Evolutionary conservation across 2,113 vertebrate genomes (phyloP), one percentile per base, ranked within the genome.

Genomic region (Dolichallabes microphthalmus): DNA sequence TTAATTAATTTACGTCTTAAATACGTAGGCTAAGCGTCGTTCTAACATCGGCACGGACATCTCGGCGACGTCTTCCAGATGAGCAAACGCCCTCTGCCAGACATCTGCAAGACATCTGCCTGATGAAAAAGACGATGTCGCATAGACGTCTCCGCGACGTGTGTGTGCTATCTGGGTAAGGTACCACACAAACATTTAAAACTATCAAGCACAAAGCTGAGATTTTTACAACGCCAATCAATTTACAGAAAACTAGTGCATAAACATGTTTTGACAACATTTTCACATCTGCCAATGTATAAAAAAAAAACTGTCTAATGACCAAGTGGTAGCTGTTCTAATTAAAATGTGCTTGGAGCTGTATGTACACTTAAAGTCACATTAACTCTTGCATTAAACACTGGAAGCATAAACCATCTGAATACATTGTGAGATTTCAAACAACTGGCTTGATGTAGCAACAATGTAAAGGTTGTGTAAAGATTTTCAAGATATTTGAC

Each of bases 261-360:
- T 17, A 45, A 66, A 27, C 25, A 61, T 27, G 30, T 71, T 79
- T 84, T 79, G 66, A 39, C 61, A 82, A 30, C 60, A 68, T 25
- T n/a, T 79, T 52, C 12, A 68, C 74, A 68, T 64, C 13, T 3
- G 19, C 39, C 27, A 15, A 66, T 45, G 53, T 82, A 82, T 85
- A 66, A 81, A 45, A 35, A 35, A 76, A 19, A 81, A 17, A 89
- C 83, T 76, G 27, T 71, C 71, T 86, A 85, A 87, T 84, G 60
- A 89, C 68, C 63, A 81, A 66, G 32, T 50, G 74, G 55, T 50
- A 53, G 63, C 27, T n/a, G 69, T 32, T 53, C n/a, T 83, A 69
- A 74, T 15, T 69, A 19, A 61, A 80, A 83, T 76, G 60, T 61
- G 69, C 82, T 52, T 86, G n/a, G 32, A 83, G 71, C 55, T 60